Conservation (phyloP, 1,140 invertebrate genomes). For the Trichonephila inaurata region DNA sequence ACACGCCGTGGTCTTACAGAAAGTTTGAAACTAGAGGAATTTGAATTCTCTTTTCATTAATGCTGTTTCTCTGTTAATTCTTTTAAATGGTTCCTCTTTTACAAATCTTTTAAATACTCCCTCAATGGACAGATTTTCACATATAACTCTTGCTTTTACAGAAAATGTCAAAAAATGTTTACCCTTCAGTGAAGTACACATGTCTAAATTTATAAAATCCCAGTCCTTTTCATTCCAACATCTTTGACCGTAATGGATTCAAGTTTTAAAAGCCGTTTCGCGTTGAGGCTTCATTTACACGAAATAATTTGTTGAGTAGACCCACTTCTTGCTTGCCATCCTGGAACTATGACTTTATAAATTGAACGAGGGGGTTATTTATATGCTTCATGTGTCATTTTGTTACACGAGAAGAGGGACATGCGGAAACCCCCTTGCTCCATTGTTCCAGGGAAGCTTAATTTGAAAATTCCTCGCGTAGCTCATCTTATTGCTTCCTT, state of each 20-base stretch:
- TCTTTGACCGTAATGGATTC: not conserved
- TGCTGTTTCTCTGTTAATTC: no score
- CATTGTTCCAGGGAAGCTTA: constrained; percentile 14
- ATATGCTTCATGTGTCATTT: constrained; percentile 30
- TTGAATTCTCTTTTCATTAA: no score
- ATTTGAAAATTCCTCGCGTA: constrained; percentile 59
- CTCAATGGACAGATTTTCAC: no score
- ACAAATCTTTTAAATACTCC: no score
- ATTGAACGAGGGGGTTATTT: constrained; percentile 2
- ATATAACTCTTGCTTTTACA: no score
- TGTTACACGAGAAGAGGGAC: not conserved
- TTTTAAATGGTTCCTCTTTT: no score
- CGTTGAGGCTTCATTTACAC: not conserved
- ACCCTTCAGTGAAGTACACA: no score
- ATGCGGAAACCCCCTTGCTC: not conserved
- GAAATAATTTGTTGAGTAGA: not conserved
- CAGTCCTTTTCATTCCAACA: not conserved
- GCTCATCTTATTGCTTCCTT: constrained; percentile 29
- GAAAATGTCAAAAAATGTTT: no score
- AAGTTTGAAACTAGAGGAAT: no score
- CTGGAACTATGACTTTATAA: constrained; percentile 1
- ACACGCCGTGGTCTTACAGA: no score
- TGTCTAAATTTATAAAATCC: no score
- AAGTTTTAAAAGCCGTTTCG: not conserved
- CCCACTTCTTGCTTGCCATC: not conserved